Evolutionary conservation across 2,888 invertebrate species (phyloP), one percentile per base, ranked within the genome.

Genomic region (Tiliacea aurago): DNA sequence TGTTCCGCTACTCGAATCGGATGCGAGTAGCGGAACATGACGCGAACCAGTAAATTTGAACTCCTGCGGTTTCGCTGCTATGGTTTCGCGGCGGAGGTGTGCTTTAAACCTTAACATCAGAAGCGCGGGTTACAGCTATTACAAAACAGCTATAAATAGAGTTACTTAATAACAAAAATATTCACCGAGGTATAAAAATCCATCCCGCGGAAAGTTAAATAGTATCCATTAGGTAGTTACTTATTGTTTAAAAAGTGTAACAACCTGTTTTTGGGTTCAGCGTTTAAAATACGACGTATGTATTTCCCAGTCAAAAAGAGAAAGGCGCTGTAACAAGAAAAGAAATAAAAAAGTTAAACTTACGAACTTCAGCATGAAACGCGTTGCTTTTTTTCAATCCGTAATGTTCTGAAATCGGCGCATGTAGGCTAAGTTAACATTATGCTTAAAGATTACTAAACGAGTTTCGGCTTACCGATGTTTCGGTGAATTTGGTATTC

Each of bases 201-300:
- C 3, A 4, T 18, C 18, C 18, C 11, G 45, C 20, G 7, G 56
- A 64, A 73, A 63, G 59, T 43, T 68, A 53, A 68, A 68, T 58
- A 53, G 45, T 20, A 47, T 49, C 51, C 73, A 71, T 71, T 68
- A 28, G 62, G 23, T 20, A 11, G 4, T 43, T 9, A 63, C 51
- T 65, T 70, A 73, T 77, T 77, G 59, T 51, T 73, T 63, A 51
- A 65, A 47, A 74, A 75, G 51, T 69, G 67, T 45, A 56, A n/a
- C n/a, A 61, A 56, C 20, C 66, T 70, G 37, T 28, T 64, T 81
- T 69, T 74, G 58, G 70, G 70, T 80, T 77, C 55, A 58, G 15
- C 53, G 28, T 63, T 78, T 72, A 65, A 66, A 73, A 68, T 66
- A 70, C 65, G 69, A 67, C 67, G 37, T 58, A 15, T 72, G 20